Percentiles rank a stretch among this genome's conserved stretches.
These are phyloP conservation scores for Drosophila sordidula DNA, from an alignment of 2,888 invertebrate genomes.

Conservation along the genomic window DNA sequence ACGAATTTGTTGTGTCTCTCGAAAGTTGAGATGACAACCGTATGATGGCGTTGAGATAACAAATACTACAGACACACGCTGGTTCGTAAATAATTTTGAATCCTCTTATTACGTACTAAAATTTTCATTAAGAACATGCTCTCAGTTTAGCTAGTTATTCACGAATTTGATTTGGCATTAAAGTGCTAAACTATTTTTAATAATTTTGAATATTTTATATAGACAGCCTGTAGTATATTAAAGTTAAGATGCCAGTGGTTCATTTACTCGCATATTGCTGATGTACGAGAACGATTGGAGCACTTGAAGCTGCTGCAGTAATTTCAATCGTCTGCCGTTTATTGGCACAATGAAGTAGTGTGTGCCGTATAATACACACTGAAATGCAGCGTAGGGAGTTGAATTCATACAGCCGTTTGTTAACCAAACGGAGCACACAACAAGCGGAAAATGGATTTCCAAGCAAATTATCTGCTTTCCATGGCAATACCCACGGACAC, in stretches of 20 bases:
- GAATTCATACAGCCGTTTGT: constrained; percentile 35
- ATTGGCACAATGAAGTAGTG: constrained; percentile 49
- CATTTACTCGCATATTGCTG: constrained; percentile 19
- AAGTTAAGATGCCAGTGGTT: neutral
- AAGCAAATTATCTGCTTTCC: constrained; percentile 79
- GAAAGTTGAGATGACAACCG: too few relatives aligned
- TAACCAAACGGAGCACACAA: constrained; percentile 57
- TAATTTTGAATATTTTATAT: too few relatives aligned
- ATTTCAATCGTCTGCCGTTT: constrained; percentile 29
- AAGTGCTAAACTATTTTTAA: too few relatives aligned
- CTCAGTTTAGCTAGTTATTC: too few relatives aligned
- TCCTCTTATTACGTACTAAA: too few relatives aligned
- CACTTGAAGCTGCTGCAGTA: constrained; percentile 18
- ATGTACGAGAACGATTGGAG: neutral
- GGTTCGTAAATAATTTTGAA: too few relatives aligned
- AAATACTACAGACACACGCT: too few relatives aligned
- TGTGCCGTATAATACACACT: neutral
- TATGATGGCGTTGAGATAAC: too few relatives aligned
- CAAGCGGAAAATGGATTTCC: constrained; percentile 80
- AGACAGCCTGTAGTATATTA: too few relatives aligned
- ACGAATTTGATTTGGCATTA: too few relatives aligned
- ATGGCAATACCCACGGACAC: constrained; percentile 32
- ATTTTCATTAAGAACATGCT: too few relatives aligned
- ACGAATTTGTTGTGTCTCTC: too few relatives aligned
- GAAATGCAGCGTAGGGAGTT: constrained; percentile 6